These are phyloP conservation scores for Sitobion miscanthi DNA, from an alignment of 1,140 invertebrate genomes.

Conservation along the genomic window DNA sequence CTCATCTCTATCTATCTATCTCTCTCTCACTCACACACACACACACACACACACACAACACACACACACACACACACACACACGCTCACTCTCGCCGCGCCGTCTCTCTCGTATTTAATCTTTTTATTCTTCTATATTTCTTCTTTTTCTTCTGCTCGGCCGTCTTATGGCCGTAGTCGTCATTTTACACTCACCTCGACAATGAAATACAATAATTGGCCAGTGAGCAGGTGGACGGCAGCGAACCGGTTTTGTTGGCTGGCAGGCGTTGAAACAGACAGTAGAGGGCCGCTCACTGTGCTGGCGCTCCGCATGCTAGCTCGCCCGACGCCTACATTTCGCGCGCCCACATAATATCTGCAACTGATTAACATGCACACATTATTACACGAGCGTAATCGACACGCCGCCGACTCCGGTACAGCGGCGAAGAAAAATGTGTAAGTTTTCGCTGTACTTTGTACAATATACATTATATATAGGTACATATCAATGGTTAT, in stretches of 20 bases:
- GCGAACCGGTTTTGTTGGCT: slow-evolving; percentile 60
- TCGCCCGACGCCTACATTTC: slow-evolving; percentile 55
- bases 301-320: slow-evolving; percentile 55
- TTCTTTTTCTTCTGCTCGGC: not conserved
- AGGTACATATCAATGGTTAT: not conserved
- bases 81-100: too few species aligned
- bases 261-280: slow-evolving; percentile 56
- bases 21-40: not conserved
- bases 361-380: slow-evolving; percentile 46
- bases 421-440: not conserved
- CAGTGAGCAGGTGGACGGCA: slow-evolving; percentile 63
- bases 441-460: not conserved
- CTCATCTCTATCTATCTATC: not conserved
- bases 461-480: not conserved
- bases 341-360: slow-evolving; percentile 56
- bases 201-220: slow-evolving; percentile 63
- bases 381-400: slow-evolving; percentile 21
- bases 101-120: not conserved
- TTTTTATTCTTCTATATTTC: not conserved
- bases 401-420: not conserved
- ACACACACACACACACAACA: too few species aligned
- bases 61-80: too few species aligned
- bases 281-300: slow-evolving; percentile 57
- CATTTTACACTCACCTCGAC: slow-evolving; percentile 62
- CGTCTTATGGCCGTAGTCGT: not conserved